Evolutionary conservation across 1,140 invertebrate genomes (phyloP).

Genomic region (Macrostomum lignano): DNA sequence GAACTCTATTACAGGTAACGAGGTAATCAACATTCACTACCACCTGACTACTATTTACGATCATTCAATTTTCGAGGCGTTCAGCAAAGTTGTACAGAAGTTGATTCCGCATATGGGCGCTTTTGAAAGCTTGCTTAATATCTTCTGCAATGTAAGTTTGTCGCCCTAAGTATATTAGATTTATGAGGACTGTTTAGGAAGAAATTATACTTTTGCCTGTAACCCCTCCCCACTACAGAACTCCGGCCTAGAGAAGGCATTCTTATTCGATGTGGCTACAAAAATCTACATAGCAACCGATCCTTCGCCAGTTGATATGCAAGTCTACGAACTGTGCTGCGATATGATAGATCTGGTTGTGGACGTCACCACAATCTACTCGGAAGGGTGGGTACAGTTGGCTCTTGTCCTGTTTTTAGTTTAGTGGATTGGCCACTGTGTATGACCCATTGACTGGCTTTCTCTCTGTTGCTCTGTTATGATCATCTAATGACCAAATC

Average conservation of each 20-base stretch:
- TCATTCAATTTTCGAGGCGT: conserved; percentile 98
- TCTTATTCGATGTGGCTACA: conserved; percentile 85
- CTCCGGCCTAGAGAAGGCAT: conserved; percentile 87
- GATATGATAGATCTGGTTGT: conserved; percentile 99
- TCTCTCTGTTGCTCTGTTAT: too few species aligned
- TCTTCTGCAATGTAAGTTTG: conserved; percentile 68
- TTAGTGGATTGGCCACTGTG: too few species aligned
- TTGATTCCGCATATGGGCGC: conserved; percentile 82
- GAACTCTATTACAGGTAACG: too few species aligned
- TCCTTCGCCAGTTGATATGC: conserved; percentile 96
- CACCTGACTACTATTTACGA: conserved; percentile 96
- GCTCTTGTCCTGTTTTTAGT: too few species aligned
- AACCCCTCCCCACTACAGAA: conserved; percentile 37
- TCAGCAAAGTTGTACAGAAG: conserved; percentile 97
- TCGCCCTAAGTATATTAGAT: conserved; percentile 3
- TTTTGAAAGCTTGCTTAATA: conserved; percentile 88
- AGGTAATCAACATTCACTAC: too few species aligned
- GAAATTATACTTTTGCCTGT: conserved; percentile 2
- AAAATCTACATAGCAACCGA: conserved; percentile 99
- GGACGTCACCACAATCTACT: conserved; percentile 85
- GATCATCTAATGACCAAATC: too few species aligned
- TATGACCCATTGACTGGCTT: too few species aligned
- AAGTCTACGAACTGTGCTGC: conserved; percentile 92
- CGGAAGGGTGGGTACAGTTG: too few species aligned
- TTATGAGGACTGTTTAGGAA: too few species aligned